Evolutionary conservation across 2,888 invertebrate species (phyloP).

Genomic region (Monoplex corrugatus): DNA sequence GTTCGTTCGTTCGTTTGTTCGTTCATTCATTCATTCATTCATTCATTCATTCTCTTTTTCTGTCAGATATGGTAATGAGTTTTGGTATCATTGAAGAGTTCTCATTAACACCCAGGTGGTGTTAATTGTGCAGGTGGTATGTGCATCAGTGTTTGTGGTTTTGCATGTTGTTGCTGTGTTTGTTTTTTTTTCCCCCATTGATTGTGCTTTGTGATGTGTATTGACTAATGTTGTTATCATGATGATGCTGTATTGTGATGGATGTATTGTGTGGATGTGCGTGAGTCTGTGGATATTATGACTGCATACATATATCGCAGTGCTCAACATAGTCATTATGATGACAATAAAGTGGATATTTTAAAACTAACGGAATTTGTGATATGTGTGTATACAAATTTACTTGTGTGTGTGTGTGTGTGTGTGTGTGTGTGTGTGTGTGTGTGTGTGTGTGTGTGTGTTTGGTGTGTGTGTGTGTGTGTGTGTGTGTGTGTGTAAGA

Average conservation of each 20-base stretch:
- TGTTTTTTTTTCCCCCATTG: not conserved
- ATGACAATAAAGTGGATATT: constrained; percentile 37
- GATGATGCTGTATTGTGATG: not conserved
- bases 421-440: not conserved
- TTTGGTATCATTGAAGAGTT: no score
- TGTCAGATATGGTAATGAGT: no score
- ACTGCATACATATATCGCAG: no score
- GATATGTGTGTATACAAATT: not conserved
- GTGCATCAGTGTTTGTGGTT: not conserved
- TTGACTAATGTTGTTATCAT: not conserved
- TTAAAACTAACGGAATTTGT: not conserved
- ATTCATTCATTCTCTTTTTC: no score
- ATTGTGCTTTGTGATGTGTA: not conserved
- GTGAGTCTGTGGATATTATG: no score
- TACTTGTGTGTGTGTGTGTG: not conserved
- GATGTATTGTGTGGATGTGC: not conserved
- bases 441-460: not conserved
- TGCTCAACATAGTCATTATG: constrained; percentile 20
- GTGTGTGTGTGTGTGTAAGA: no score
- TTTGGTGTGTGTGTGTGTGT: not conserved
- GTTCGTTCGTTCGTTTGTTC: no score
- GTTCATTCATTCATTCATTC: no score
- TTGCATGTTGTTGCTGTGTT: not conserved
- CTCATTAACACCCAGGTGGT: no score
- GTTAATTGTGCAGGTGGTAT: not conserved